Percentiles rank a stretch among this genome's conserved stretches.
phyloP scores from a whole-genome alignment of 2,888 invertebrate species.

The Arrhopalites spinosus region DNA sequence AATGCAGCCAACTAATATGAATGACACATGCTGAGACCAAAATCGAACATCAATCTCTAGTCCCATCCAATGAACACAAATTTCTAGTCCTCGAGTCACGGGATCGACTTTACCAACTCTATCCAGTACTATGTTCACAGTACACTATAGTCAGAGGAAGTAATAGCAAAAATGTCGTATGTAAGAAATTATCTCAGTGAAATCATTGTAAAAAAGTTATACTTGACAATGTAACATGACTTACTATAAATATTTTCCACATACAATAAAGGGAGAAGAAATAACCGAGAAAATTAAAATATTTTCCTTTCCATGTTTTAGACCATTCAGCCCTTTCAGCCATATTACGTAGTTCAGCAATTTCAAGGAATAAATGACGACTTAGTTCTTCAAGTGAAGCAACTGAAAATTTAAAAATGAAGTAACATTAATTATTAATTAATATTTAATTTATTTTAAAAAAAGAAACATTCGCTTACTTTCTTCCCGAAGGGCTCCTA shows the following conservation, averaged over 20 bases:
- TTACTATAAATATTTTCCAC: conserved; percentile 99
- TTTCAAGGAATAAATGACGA: conserved; percentile 93
- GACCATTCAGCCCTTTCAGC: conserved; percentile 93
- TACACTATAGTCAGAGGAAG: conserved; percentile 68
- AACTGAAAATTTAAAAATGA: too few species aligned
- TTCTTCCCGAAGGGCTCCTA: conserved; percentile 81
- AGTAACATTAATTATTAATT: too few species aligned
- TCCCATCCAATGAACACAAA: conserved; percentile 95
- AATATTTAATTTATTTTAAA: too few species aligned
- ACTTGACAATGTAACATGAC: too few species aligned
- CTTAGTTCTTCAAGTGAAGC: conserved; percentile 87
- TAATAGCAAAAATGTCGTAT: neutral
- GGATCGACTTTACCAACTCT: conserved; percentile 98
- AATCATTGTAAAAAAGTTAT: too few species aligned
- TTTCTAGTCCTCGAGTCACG: conserved; percentile 93
- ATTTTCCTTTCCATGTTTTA: conserved; percentile 93
- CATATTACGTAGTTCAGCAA: conserved; percentile 89
- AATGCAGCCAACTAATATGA: conserved; percentile 94
- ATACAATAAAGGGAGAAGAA: conserved; percentile 98
- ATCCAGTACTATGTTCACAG: conserved; percentile 98
- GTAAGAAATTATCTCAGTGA: neutral
- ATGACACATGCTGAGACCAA: conserved; percentile 99
- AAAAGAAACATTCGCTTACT: too few species aligned
- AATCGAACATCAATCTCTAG: conserved; percentile 95
- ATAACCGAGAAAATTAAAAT: conserved; percentile 97